phyloP scores from a whole-genome alignment of 2,888 invertebrate genomes.

The Lasius fuliginosus region DNA sequence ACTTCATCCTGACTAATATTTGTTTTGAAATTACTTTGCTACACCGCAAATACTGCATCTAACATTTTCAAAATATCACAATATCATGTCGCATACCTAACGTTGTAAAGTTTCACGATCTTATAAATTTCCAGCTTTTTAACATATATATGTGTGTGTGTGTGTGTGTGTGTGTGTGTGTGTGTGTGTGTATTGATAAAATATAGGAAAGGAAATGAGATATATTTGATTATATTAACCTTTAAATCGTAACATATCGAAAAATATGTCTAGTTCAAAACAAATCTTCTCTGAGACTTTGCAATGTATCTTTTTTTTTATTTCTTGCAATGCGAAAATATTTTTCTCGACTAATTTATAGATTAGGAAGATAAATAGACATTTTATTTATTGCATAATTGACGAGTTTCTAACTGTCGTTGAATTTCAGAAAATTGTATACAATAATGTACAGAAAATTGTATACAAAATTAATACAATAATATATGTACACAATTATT shows the following conservation, averaged over 20 bases:
- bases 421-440: background rate
- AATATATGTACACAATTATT: background rate
- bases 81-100: background rate
- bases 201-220: background rate
- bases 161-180: background rate
- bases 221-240: background rate
- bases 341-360: background rate
- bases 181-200: background rate
- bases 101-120: background rate
- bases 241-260: background rate
- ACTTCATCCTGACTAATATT: background rate
- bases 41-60: background rate
- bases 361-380: background rate
- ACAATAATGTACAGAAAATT: background rate
- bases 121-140: background rate
- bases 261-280: background rate
- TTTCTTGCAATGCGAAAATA: background rate
- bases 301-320: background rate
- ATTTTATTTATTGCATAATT: background rate
- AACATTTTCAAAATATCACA: background rate
- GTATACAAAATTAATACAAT: background rate
- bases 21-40: slow-evolving; percentile 19
- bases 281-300: background rate
- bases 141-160: background rate
- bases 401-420: background rate